These are phyloP conservation scores for Spialia ferax DNA, from an alignment of 2,888 invertebrate genomes.

Conservation along the genomic window DNA sequence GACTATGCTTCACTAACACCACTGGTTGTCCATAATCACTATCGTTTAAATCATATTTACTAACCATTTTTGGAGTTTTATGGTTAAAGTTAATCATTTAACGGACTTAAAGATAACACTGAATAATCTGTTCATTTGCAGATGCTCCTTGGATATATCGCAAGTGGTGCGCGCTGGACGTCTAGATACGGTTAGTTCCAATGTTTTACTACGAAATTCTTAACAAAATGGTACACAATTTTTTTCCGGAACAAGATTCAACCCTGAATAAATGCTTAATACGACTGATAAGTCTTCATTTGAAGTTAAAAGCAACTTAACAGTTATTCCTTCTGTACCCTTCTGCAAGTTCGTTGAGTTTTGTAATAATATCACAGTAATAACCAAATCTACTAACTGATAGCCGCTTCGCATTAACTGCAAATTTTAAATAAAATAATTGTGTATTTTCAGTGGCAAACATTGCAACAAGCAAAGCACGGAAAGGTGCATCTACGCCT, in stretches of 20 bases:
- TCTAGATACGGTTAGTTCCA: slow-evolving; percentile 71
- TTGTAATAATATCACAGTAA: too few relatives aligned
- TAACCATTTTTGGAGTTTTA: not conserved
- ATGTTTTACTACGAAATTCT: not conserved
- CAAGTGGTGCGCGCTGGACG: slow-evolving; percentile 80
- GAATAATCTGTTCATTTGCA: slow-evolving; percentile 52
- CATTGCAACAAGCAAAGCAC: slow-evolving; percentile 97
- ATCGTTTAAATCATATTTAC: not conserved
- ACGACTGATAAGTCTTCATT: too few relatives aligned
- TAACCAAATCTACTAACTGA: too few relatives aligned
- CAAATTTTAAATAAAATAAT: not conserved
- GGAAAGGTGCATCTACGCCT: slow-evolving; percentile 96
- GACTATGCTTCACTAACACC: slow-evolving; percentile 18
- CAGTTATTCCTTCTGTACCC: too few relatives aligned
- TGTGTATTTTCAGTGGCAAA: slow-evolving; percentile 92
- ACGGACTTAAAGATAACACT: not conserved
- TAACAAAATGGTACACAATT: not conserved
- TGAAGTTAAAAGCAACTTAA: too few relatives aligned
- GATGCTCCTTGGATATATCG: slow-evolving; percentile 78
- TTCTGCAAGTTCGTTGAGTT: too few relatives aligned
- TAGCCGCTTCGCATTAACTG: too few relatives aligned
- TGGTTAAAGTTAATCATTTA: not conserved
- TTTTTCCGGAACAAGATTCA: too few relatives aligned
- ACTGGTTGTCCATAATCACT: slow-evolving; percentile 5
- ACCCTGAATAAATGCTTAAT: too few relatives aligned